Evolutionary conservation across 2,888 invertebrate genomes (phyloP).

Genomic region (Odontomyia ornata): DNA sequence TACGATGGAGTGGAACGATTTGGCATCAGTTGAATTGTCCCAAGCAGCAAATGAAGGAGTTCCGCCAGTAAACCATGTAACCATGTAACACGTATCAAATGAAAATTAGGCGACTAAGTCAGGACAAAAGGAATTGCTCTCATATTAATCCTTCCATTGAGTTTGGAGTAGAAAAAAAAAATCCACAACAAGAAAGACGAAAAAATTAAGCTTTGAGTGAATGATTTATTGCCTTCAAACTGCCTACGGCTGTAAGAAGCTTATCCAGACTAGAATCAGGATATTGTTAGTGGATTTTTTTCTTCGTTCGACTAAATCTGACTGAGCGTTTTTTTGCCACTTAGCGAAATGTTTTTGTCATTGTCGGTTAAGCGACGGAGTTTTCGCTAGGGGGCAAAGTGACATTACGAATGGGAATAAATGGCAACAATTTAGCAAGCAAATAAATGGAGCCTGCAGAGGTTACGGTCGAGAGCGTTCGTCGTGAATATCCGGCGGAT

Average conservation of each 20-base stretch:
- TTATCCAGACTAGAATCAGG: constrained; percentile 25
- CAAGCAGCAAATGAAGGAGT: constrained; percentile 8
- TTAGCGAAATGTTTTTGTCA: constrained; percentile 36
- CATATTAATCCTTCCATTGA: constrained; percentile 14
- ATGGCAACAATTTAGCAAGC: constrained; percentile 18
- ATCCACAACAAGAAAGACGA: background rate
- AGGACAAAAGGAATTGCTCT: constrained; percentile 34
- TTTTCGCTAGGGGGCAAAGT: background rate
- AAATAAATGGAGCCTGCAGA: background rate
- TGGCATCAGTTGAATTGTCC: background rate
- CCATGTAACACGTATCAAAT: constrained; percentile 32
- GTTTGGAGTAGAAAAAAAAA: background rate
- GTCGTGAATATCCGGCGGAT: no score
- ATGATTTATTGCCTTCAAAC: constrained; percentile 32
- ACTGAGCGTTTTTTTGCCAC: constrained; percentile 30
- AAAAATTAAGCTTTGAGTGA: constrained; percentile 20
- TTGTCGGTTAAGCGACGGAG: background rate
- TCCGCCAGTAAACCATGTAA: background rate
- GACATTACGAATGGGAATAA: constrained; percentile 16
- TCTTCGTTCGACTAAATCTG: constrained; percentile 1
- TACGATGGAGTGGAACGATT: background rate
- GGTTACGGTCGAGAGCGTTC: no score
- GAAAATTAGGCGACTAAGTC: constrained; percentile 25
- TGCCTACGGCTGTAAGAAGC: constrained; percentile 13
- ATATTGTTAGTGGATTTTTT: constrained; percentile 27